Base-by-base conservation (phyloP, 2,113 vertebrate species). In the Nesogale talazaci region DNA sequence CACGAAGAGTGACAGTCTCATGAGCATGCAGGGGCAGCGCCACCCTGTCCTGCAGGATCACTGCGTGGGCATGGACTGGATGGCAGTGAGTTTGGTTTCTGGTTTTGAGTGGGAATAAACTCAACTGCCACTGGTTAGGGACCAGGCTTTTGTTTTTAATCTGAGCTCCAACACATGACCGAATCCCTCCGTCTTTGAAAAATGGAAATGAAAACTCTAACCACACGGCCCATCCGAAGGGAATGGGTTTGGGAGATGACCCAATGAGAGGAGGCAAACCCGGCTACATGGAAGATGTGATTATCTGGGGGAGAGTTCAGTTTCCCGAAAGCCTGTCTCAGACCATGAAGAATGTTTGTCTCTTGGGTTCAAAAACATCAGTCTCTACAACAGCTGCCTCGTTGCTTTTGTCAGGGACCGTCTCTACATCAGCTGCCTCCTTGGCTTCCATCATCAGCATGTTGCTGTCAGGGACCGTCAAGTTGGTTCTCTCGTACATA, bases 361-460 rank as follows among this genome's bases (percentile, higher is more conserved):
- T 78, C 16, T 59, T 0, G 34, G 1, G 42, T 81, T 46, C 52
- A 90, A 94, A 93, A 82, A 29, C 25, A 22, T 70, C 72, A 89
- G 86, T 90, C 31, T 82, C 67, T 67, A 78, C 90, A 89, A 86
- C n/a, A 89, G 88, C 38, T 89, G 16, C 76, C 91, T 57, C n/a
- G n/a, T n/a, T n/a, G n/a, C n/a, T n/a, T n/a, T n/a, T n/a, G n/a
- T n/a, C n/a, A n/a, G n/a, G n/a, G n/a, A n/a, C n/a, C n/a, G n/a
- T n/a, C n/a, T n/a, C n/a, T n/a, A n/a, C n/a, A n/a, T n/a, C n/a
- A n/a, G n/a, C 75, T 83, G 91, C 38, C 79, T 89, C 89, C 76
- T 57, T 78, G 69, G 86, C 52, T 89, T 86, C 86, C 52, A 27
- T 89, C 83, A 63, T 56, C 36, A 89, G 52, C 46, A 12, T 52